Base-by-base conservation (phyloP, 2,113 vertebrate species). In the Mystacornis crossleyi region DNA sequence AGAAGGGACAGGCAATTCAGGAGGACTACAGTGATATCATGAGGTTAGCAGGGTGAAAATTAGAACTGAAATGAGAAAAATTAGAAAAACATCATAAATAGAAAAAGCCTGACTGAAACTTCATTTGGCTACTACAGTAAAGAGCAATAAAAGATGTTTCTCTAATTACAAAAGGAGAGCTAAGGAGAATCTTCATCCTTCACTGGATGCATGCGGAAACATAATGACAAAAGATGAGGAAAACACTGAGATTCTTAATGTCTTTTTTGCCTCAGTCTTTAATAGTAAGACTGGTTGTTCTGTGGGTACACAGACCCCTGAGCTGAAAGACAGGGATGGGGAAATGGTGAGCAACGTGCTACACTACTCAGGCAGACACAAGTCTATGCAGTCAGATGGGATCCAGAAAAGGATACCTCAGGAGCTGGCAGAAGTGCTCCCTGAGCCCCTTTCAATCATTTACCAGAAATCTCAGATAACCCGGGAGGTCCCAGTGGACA, bases 291-390 rank as follows among this genome's bases (percentile, higher is more conserved):
- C 9, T 12, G 42, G 12, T 24, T 58, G 29, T 58, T 50, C 34
- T 60, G 34, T 29, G 34, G 18, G 29, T 50, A 48, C 29, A 18
- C 29, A 81, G 34, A 58, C 24, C 18, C 29, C 18, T 70, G 43
- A 58, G 18, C 34, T 70, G 54, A 70, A 50, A 40, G 24, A 42
- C 24, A 29, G 14, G 12, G 43, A 81, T 0, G 0, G 7, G 34
- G 29, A 42, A 69, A 70, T 23, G 31, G 14, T 60, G 34, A 34
- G 43, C 0, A 1, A 42, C 0, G 1, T 40, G 29, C 79, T 18
- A 3, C 34, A 42, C 53, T 38, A n/a, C 29, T 28, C 8, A 29
- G 34, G 43, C 11, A 81, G 53, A 40, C 14, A 58, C 11, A 21
- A 23, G 11, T n/a, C 23, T 4, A 12, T 29, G 34, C 43, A 50